Base-by-base conservation (phyloP, 2,797 vertebrate species). In the Avahi laniger region DNA sequence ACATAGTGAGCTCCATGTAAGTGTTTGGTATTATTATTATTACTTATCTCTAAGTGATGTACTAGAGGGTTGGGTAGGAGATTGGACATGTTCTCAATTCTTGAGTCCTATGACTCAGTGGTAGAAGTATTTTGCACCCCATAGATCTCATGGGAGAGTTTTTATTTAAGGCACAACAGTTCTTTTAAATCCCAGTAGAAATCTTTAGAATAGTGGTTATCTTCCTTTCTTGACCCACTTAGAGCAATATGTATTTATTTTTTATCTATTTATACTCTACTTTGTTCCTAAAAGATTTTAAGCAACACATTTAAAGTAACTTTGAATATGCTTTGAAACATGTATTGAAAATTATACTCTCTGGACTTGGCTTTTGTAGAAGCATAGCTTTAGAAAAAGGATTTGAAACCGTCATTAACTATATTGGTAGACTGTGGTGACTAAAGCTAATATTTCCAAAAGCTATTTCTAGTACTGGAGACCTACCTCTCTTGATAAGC, bases 281-380 rank as follows among this genome's bases (percentile, higher is more conserved):
- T 80, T 86, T 92, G 5, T 90, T 87, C 43, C 78, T 84, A 35
- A 86, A 89, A 96, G 20, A 87, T 90, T 95, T 92, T 69, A 79
- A 18, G 10, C 10, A 76, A 41, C 22, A 61, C 13, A 59, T n/a
- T 96, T 79, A 89, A 95, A 91, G 54, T 88, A 73, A 84, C 26
- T 90, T 95, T 33, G 76, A 46, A 41, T 75, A 10, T 54, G 12
- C 75, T 92, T 94, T 93, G n/a, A 38, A 94, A 54, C 41, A 63
- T 7, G 7, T 20, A 41, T 15, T 73, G 35, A 83, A 67, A 83
- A 67, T 81, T 84, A 54, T 85, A 83, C n/a, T 85, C 30, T 76
- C 14, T 79, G 59, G 87, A 90, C 18, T 79, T 86, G 57, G 22
- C 38, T 94, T 22, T 91, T 65, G 1, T 22, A 80, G 80, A 93